Percentiles rank a stretch among this genome's conserved stretches.
Conservation (phyloP, 2,797 vertebrate species). For the Lacerta bilineata region DNA sequence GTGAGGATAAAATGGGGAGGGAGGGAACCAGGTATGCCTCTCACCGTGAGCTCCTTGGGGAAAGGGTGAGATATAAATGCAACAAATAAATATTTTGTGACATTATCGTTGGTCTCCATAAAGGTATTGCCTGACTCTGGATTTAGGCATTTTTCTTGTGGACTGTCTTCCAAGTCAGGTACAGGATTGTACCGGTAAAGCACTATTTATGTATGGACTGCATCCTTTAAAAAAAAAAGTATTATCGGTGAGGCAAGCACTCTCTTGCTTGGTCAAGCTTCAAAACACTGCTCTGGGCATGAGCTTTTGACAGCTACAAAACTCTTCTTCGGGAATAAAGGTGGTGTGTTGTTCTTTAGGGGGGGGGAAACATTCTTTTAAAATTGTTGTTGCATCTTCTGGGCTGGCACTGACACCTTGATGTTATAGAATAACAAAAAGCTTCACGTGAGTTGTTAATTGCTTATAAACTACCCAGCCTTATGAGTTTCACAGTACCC, state of each 20-base stretch:
- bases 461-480: too few relatives aligned
- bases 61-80: too few relatives aligned
- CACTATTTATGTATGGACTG: too few relatives aligned
- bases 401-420: neutral
- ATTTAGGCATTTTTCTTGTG: neutral
- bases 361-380: neutral
- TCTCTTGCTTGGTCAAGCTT: neutral
- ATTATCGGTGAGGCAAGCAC: neutral
- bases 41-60: too few relatives aligned
- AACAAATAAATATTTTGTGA: neutral
- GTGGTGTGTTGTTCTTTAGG: neutral
- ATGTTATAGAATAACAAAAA: too few relatives aligned
- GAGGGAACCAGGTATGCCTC: too few relatives aligned
- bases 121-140: neutral
- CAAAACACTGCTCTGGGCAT: neutral
- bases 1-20: too few relatives aligned
- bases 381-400: neutral
- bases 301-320: neutral
- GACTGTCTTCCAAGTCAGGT: too few relatives aligned
- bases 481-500: too few relatives aligned
- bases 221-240: neutral
- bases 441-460: too few relatives aligned
- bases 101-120: neutral
- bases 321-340: neutral
- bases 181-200: too few relatives aligned